phyloP scores from a whole-genome alignment of 2,888 invertebrate species.

The Terebella lapidaria region DNA sequence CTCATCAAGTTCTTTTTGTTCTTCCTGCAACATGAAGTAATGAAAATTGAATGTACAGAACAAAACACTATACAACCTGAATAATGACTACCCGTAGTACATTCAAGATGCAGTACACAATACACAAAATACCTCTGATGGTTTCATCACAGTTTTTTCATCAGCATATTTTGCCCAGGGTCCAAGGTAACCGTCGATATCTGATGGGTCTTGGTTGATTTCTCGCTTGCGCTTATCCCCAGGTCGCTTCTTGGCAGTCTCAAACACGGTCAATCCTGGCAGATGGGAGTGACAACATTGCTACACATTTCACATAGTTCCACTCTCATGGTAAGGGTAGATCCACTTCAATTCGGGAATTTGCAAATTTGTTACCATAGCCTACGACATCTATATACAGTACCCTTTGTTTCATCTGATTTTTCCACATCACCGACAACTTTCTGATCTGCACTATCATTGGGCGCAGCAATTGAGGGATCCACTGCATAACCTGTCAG shows the following conservation, averaged over 20 bases:
- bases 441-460: constrained; percentile 53
- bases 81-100: too few species aligned
- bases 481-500: constrained; percentile 89
- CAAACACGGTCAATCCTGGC: constrained; percentile 67
- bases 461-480: constrained; percentile 83
- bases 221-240: constrained; percentile 65
- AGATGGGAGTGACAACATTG: not conserved
- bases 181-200: constrained; percentile 91
- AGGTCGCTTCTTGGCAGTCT: constrained; percentile 63
- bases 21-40: constrained; percentile 67
- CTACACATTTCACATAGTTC: not conserved
- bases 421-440: constrained; percentile 64
- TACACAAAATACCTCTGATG: constrained; percentile 77
- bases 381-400: constrained; percentile 45
- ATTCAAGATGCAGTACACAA: too few species aligned
- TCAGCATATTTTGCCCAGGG: constrained; percentile 96
- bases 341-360: too few species aligned
- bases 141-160: constrained; percentile 82
- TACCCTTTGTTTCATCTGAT: constrained; percentile 71
- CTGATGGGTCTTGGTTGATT: constrained; percentile 82
- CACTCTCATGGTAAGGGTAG: too few species aligned
- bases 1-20: constrained; percentile 89
- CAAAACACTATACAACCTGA: too few species aligned
- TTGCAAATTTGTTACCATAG: too few species aligned
- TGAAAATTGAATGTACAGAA: too few species aligned